Evolutionary conservation across 1,140 invertebrate species (phyloP).

Genomic region (Solenopsis invicta): DNA sequence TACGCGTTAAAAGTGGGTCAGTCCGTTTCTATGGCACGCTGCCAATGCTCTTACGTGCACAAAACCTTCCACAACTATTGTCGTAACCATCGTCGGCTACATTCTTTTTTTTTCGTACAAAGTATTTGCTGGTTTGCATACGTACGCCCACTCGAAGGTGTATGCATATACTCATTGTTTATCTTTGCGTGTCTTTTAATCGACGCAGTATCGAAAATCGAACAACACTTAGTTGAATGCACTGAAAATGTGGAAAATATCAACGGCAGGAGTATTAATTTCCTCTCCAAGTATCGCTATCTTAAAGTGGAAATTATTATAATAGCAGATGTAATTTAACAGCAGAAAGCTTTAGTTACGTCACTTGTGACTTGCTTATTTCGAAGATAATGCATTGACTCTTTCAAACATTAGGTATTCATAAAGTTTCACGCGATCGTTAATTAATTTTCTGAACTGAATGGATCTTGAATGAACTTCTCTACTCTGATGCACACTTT

Average conservation of each 20-base stretch:
- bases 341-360: not conserved
- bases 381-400: not conserved
- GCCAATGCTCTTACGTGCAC: conserved; percentile 81
- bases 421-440: not conserved
- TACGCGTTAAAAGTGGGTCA: conserved; percentile 80
- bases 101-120: not conserved
- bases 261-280: not conserved
- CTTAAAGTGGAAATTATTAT: not conserved
- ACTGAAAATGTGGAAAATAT: not conserved
- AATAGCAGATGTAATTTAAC: conserved; percentile 5
- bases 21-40: conserved; percentile 74
- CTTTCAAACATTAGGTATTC: conserved; percentile 24
- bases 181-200: conserved; percentile 7
- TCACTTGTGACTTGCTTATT: conserved; percentile 18
- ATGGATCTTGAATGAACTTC: not conserved
- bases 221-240: not conserved
- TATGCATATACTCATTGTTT: conserved; percentile 7
- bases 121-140: not conserved
- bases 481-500: not conserved
- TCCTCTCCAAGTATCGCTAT: not conserved
- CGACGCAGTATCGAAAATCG: not conserved
- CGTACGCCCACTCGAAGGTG: not conserved
- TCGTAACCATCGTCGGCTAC: conserved; percentile 43
- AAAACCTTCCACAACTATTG: conserved; percentile 68
- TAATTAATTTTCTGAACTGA: conserved; percentile 22